phyloP scores from a whole-genome alignment of 2,888 invertebrate genomes.

The Chalcis sispes region DNA sequence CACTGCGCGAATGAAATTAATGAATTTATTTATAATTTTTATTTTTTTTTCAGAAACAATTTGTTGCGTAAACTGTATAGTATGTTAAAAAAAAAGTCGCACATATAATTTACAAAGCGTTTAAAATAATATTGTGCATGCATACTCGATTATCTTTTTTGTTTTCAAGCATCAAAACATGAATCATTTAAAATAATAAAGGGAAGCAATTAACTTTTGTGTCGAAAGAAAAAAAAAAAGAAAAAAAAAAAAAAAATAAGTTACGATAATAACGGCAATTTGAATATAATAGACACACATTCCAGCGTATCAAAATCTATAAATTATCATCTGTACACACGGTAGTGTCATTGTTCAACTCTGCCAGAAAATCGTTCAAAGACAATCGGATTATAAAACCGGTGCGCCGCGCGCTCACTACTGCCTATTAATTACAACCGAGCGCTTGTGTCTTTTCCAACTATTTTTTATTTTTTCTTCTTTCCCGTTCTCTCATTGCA shows the following conservation, averaged over 20 bases:
- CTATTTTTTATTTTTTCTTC: no score
- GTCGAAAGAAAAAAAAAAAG: not conserved
- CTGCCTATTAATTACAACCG: conserved; percentile 21
- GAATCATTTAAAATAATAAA: conserved; percentile 10
- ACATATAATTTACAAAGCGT: no score
- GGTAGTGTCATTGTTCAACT: conserved; percentile 17
- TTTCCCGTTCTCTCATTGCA: no score
- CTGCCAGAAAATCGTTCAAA: conserved; percentile 22
- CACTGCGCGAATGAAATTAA: no score
- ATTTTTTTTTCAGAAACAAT: no score
- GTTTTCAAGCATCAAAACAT: not conserved
- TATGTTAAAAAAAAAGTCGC: not conserved
- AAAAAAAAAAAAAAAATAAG: not conserved
- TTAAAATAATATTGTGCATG: not conserved
- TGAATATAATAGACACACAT: conserved; percentile 46
- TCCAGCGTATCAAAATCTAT: conserved; percentile 15
- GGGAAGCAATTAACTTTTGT: no score
- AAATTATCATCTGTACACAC: not conserved
- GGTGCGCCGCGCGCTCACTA: not conserved
- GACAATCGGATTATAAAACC: conserved; percentile 22
- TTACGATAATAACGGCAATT: conserved; percentile 32
- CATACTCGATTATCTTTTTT: no score
- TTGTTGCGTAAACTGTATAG: not conserved
- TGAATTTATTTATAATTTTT: no score
- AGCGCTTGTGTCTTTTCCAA: no score